A percentile compares a stretch with the other conserved stretches of the same genome.
Evolutionary conservation across 2,113 vertebrate species (phyloP).

Genomic region (Malurus melanocephalus): DNA sequence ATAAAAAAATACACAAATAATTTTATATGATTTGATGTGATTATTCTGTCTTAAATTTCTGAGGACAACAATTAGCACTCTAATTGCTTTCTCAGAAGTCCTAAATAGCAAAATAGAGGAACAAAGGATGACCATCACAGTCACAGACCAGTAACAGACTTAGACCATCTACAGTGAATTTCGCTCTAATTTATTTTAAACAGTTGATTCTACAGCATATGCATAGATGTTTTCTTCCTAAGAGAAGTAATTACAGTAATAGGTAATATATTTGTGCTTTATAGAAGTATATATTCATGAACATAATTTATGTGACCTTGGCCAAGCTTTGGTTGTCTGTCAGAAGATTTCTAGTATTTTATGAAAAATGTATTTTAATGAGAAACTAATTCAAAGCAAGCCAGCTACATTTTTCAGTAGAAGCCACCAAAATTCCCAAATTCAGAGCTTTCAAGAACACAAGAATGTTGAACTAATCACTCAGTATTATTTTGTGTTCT

Average conservation of each 20-base stretch:
- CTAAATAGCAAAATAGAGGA: constrained; percentile 22
- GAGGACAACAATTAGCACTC: constrained; percentile 41
- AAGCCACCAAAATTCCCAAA: neutral
- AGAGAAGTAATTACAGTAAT: neutral
- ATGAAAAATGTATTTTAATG: neutral
- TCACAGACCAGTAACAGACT: neutral
- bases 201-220: neutral
- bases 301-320: neutral
- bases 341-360: neutral
- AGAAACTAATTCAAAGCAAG: neutral
- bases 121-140: constrained; percentile 12
- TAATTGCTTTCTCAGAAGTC: constrained; percentile 63
- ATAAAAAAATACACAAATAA: constrained; percentile 63
- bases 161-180: neutral
- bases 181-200: neutral
- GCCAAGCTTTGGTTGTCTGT: neutral
- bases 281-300: neutral
- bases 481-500: neutral
- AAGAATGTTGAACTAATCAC: neutral
- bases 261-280: neutral
- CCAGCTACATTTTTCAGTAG: neutral
- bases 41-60: constrained; percentile 60
- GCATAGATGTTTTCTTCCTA: neutral
- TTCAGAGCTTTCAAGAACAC: neutral
- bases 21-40: constrained; percentile 47